A percentile compares a stretch with the other conserved stretches of the same genome.
These are phyloP conservation scores for Sebastes nivosus DNA, from an alignment of 2,797 vertebrate genomes.

Conservation along the genomic window DNA sequence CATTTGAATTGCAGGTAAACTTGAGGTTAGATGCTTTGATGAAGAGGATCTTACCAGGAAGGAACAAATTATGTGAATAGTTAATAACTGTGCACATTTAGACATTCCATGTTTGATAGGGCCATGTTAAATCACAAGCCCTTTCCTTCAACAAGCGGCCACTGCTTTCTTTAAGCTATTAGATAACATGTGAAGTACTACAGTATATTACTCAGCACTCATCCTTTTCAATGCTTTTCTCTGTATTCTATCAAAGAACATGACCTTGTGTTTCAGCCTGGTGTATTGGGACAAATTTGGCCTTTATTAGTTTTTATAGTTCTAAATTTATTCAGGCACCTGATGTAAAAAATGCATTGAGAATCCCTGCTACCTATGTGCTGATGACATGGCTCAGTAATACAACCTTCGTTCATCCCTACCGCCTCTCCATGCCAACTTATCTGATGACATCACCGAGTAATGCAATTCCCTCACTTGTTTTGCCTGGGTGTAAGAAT, in stretches of 20 bases:
- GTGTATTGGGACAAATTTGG: background rate
- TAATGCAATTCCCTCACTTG: conserved; percentile 73
- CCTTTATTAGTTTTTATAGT: conserved; percentile 13
- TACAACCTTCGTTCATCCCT: conserved; percentile 58
- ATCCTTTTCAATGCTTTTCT: background rate
- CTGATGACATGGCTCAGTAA: conserved; percentile 83
- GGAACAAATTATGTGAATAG: background rate
- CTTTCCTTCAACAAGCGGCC: background rate
- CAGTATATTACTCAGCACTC: background rate
- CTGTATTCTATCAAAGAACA: background rate
- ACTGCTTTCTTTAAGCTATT: background rate
- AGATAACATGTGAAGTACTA: background rate
- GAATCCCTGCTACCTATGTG: conserved; percentile 55
- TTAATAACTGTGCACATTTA: background rate
- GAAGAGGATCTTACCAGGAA: background rate
- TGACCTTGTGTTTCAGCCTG: conserved; percentile 4
- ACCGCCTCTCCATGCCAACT: conserved; percentile 57
- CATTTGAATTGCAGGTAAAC: background rate
- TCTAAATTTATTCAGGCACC: conserved; percentile 30
- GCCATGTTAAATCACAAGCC: background rate
- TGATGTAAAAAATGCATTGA: conserved; percentile 26
- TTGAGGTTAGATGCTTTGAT: background rate
- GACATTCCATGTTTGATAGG: background rate
- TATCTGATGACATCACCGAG: conserved; percentile 84
- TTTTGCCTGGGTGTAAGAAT: conserved; percentile 72